Evolutionary conservation across 1,140 invertebrate species (phyloP).

Genomic region (Diprion similis): DNA sequence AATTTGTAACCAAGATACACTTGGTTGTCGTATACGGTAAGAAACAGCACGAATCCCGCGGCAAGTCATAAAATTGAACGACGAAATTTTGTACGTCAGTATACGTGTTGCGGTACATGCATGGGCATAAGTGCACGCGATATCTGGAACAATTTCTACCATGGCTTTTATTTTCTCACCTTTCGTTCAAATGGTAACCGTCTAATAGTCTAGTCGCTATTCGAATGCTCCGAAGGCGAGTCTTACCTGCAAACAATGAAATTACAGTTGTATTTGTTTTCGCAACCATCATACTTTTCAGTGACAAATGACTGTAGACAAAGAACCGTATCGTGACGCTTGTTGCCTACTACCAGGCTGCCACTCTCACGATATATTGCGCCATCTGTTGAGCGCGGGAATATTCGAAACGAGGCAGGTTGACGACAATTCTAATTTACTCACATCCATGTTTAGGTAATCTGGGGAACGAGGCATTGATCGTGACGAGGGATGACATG

Average conservation of each 20-base stretch:
- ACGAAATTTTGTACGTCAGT: background rate
- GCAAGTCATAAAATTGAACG: no score
- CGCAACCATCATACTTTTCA: background rate
- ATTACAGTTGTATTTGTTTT: background rate
- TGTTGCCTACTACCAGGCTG: background rate
- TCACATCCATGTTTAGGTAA: conserved; percentile 48
- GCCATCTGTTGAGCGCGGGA: background rate
- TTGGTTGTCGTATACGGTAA: conserved; percentile 70
- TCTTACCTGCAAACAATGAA: no score
- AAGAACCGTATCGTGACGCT: background rate
- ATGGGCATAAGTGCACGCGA: background rate
- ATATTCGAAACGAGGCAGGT: background rate
- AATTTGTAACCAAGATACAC: conserved; percentile 63
- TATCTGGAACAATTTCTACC: background rate
- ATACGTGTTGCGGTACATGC: background rate
- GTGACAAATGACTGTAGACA: background rate
- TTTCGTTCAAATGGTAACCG: background rate
- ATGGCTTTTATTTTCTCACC: no score
- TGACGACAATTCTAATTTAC: background rate
- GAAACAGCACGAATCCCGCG: conserved; percentile 11
- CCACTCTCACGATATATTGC: no score
- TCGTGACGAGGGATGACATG: conserved; percentile 69
- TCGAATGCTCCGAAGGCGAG: no score
- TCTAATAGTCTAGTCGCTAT: background rate
- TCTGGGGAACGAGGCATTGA: conserved; percentile 71